Base-by-base conservation (phyloP, 1,140 invertebrate species). In the Drosophila biarmipes region DNA sequence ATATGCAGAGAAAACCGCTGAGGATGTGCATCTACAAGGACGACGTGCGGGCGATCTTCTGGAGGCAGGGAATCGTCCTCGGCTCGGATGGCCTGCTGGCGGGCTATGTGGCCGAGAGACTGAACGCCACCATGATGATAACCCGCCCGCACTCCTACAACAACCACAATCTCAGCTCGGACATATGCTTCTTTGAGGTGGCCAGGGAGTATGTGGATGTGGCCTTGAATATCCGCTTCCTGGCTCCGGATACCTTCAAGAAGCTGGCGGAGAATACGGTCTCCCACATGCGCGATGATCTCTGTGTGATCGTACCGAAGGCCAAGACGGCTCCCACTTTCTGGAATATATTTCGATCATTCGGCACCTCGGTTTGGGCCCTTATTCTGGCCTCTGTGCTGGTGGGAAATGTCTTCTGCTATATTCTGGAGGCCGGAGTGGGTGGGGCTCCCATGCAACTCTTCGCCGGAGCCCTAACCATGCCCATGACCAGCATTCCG, bases 321-420 rank as follows among this genome's bases (percentile, higher is more conserved):
- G 77, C 84, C 2, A 73, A 76, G 19, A 34, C 63, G 5, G 87
- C 89, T 8, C 57, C 87, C 0, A 58, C 64, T 0, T 84, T 92
- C 43, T 90, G 89, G 87, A 92, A 92, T 35, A 66, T 92, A 12
- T 92, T 92, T 58, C 81, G 84, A 5, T 80, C 91, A 0, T 92
- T 92, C 42, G 59, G 73, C 2, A 10, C 49, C 0, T 27, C 49
- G 35, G 90, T 91, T 15, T 92, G 91, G 91, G 6, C 62, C 2
- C 45, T 61, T 0, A 80, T 91, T 4, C 42, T 75, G 0, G 24
- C 71, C 0, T 74, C 78, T 7, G 19, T 92, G 2, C 15, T 80
- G 15, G 27, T 90, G 21, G 78, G 69, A 0, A 74, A 79, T 34
- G 4, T 71, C 0, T 90, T 80, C 21, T 85, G 77, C 31, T 61